A percentile compares a stretch with the other conserved stretches of the same genome.
Evolutionary conservation across 2,797 vertebrate species (phyloP).

Genomic region (Ceryle rudis): DNA sequence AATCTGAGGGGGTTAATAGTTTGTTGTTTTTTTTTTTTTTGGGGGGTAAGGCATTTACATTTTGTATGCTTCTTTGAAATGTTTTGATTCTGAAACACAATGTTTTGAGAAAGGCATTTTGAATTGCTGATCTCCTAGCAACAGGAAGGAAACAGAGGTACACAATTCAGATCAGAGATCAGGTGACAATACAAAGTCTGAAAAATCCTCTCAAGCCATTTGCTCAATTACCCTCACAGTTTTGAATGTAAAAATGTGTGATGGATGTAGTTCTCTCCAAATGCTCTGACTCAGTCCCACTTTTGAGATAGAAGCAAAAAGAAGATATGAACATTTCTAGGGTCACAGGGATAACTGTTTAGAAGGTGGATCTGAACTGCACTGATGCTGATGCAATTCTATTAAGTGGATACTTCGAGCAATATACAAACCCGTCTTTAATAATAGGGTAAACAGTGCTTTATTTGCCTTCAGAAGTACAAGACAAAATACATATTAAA

Average conservation of each 20-base stretch:
- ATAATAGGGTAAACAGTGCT: neutral
- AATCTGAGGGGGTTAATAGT: neutral
- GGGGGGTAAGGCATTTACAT: neutral
- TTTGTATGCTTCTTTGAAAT: neutral
- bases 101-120: neutral
- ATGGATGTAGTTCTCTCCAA: neutral
- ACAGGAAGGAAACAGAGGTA: neutral
- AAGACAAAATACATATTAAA: neutral
- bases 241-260: neutral
- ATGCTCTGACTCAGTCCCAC: neutral
- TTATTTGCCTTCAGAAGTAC: neutral
- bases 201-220: neutral
- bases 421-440: neutral
- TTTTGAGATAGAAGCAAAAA: neutral
- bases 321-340: neutral
- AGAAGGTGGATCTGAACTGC: neutral
- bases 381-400: neutral
- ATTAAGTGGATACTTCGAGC: neutral
- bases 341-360: rapidly evolving
- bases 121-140: neutral
- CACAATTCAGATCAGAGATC: neutral
- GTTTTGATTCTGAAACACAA: neutral
- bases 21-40: too few relatives aligned
- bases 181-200: neutral
- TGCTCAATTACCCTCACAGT: neutral